phyloP scores from a whole-genome alignment of 2,113 vertebrate species.

The Cygnus buccinator region DNA sequence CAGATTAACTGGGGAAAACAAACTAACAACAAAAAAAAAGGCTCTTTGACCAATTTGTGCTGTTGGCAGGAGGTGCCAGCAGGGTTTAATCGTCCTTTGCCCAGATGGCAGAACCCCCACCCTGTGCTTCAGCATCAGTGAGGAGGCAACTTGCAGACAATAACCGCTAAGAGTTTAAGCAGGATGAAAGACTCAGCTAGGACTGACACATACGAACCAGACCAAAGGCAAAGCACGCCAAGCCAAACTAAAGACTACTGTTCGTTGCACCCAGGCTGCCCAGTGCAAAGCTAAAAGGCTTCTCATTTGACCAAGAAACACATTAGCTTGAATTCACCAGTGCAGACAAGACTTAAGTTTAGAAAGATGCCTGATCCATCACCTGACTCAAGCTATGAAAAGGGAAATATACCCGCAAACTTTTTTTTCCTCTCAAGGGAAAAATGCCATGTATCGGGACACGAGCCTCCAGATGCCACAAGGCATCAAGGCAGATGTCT shows the following conservation, averaged over 20 bases:
- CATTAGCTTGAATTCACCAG: background rate
- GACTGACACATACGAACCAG: background rate
- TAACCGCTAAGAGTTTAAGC: background rate
- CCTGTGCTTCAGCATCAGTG: background rate
- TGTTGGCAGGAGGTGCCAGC: background rate
- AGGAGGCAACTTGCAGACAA: background rate
- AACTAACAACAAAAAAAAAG: background rate
- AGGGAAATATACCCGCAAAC: background rate
- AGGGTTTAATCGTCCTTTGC: background rate
- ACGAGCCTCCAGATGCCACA: background rate
- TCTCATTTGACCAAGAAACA: background rate
- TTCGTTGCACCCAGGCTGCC: background rate
- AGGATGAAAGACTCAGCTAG: background rate
- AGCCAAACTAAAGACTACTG: background rate
- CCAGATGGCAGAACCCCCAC: background rate
- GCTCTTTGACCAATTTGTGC: background rate
- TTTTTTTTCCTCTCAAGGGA: background rate
- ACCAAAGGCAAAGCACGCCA: background rate
- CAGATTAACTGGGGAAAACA: background rate
- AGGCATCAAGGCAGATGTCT: background rate
- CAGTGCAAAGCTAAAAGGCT: background rate
- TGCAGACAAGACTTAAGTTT: background rate
- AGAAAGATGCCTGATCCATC: background rate
- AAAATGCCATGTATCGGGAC: background rate
- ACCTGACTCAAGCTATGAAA: background rate